These are phyloP conservation scores for Chloroclystis v-ata DNA, from an alignment of 2,888 invertebrate genomes.

Conservation along the genomic window DNA sequence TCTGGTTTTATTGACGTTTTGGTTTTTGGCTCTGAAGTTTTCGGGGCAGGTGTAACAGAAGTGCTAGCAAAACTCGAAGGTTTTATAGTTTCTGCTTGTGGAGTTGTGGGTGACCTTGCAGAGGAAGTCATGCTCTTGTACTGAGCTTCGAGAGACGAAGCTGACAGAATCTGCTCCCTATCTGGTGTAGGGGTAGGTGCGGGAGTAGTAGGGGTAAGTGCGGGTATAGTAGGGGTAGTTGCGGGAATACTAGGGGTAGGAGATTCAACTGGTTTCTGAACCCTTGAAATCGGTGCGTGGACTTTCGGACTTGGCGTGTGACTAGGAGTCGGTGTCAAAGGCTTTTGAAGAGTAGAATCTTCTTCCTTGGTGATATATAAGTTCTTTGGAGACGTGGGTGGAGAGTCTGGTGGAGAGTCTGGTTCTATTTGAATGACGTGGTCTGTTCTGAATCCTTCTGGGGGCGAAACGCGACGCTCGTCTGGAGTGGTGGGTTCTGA, in stretches of 20 bases:
- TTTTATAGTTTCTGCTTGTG: neutral
- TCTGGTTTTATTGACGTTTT: neutral
- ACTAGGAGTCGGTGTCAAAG: constrained; percentile 58
- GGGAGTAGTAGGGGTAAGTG: constrained; percentile 51
- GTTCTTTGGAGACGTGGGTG: constrained; percentile 52
- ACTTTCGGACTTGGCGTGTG: constrained; percentile 31
- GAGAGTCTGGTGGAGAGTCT: constrained; percentile 52
- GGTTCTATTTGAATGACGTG: constrained; percentile 51
- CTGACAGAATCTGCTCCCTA: constrained; percentile 62
- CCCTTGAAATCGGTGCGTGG: neutral
- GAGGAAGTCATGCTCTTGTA: constrained; percentile 36
- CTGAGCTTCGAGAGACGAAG: constrained; percentile 52
- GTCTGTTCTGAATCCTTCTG: constrained; percentile 46
- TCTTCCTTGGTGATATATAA: constrained; percentile 33
- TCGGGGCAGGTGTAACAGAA: neutral
- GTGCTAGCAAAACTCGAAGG: neutral
- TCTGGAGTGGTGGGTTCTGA: constrained; percentile 53
- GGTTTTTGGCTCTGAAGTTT: neutral
- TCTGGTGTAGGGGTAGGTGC: constrained; percentile 29
- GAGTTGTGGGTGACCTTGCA: neutral
- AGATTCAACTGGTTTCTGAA: neutral
- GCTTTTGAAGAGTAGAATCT: constrained; percentile 54
- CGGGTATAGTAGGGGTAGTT: no score
- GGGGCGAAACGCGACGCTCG: constrained; percentile 41
- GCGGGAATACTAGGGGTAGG: neutral